Conservation (phyloP, 2,888 invertebrate species). For the Macrophya alboannulata region DNA sequence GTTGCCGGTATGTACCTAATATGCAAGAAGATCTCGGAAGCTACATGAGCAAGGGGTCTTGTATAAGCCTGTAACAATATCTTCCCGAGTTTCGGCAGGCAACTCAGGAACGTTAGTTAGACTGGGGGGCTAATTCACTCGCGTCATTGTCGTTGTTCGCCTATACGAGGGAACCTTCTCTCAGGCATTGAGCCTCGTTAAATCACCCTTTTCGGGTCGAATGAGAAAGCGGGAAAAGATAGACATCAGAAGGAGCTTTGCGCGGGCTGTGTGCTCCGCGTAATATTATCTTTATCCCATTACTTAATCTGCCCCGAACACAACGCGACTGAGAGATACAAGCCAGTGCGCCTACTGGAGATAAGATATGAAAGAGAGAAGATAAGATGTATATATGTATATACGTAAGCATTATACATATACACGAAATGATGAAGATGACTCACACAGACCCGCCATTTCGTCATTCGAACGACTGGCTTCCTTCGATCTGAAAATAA, state of each 20-base stretch:
- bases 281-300: conserved; percentile 47
- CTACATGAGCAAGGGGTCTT: not conserved
- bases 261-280: conserved; percentile 7
- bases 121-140: conserved; percentile 8
- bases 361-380: conserved; percentile 41
- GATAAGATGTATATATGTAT: not conserved
- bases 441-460: not conserved
- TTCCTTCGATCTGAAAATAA: not conserved
- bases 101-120: conserved; percentile 17
- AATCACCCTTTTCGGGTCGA: conserved; percentile 44
- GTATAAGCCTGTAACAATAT: conserved; percentile 32
- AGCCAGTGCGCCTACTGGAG: not conserved
- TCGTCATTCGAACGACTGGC: conserved; percentile 7
- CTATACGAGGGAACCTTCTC: not conserved
- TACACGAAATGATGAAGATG: conserved; percentile 25
- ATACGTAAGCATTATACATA: not conserved
- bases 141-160: conserved; percentile 10
- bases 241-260: conserved; percentile 45
- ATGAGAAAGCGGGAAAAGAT: conserved; percentile 44
- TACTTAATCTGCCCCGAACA: conserved; percentile 39
- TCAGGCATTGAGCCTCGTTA: conserved; percentile 26
- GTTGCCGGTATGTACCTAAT: not conserved
- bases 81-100: conserved; percentile 4
- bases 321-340: conserved; percentile 15
- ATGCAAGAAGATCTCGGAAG: conserved; percentile 35